Percentiles rank a stretch among this genome's conserved stretches.
These are phyloP conservation scores for Eilema depressum DNA, from an alignment of 2,888 invertebrate species.

Conservation along the genomic window DNA sequence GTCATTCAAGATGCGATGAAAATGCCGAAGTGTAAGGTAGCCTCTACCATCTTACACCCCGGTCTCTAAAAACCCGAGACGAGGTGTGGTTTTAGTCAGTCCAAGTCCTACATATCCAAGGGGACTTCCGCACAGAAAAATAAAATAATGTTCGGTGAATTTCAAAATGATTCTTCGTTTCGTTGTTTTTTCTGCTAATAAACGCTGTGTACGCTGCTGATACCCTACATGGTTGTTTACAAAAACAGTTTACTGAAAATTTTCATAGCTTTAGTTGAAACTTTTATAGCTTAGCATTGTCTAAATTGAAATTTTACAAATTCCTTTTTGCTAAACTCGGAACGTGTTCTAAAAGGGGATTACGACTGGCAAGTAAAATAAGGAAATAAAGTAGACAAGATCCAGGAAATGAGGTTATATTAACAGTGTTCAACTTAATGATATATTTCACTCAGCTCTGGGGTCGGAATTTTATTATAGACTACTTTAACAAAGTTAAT, in stretches of 20 bases:
- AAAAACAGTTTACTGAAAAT: not conserved
- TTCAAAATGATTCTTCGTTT: not conserved
- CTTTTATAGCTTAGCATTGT: conserved; percentile 6
- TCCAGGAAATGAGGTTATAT: not conserved
- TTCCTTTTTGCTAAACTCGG: not conserved
- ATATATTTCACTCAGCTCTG: not conserved
- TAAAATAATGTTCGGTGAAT: too few species aligned
- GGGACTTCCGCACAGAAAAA: too few species aligned
- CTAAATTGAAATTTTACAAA: conserved; percentile 8
- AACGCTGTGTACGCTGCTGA: not conserved
- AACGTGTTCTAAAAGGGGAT: not conserved
- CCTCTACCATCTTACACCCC: too few species aligned
- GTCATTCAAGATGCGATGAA: too few species aligned
- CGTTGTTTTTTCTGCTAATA: not conserved
- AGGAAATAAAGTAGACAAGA: not conserved
- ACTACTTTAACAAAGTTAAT: not conserved
- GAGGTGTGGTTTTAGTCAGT: too few species aligned
- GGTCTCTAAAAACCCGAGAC: too few species aligned
- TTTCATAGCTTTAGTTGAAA: not conserved
- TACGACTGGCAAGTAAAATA: not conserved
- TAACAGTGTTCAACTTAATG: not conserved
- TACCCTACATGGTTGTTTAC: not conserved
- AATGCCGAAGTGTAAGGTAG: too few species aligned
- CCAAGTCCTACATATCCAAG: too few species aligned
- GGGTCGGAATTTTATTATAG: not conserved